Evolutionary conservation across 2,888 invertebrate genomes (phyloP), one percentile per base, ranked within the genome.

Genomic region (Lamproptera curius): DNA sequence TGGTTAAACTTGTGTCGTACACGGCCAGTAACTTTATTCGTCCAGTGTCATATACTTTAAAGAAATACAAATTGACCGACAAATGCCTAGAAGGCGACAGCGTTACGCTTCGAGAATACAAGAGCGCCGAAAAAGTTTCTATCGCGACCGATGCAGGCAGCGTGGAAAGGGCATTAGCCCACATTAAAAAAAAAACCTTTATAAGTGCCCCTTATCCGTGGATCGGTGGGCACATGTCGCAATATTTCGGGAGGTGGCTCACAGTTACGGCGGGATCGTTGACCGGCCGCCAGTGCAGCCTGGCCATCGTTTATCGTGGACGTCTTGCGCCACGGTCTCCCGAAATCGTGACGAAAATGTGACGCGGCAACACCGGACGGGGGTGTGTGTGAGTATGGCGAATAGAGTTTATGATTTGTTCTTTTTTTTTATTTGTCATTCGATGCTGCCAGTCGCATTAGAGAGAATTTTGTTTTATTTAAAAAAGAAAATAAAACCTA

Each of bases 241-340:
- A 82, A 85, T 81, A 83, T 82, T 84, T 85, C 77, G 85, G 84
- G 80, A 81, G 74, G 71, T 77, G 81, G 82, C 84, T 82, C 83
- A 75, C 63, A 63, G 62, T 43, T n/a, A n/a, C n/a, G 54, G 57
- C 59, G 70, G 68, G 81, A 64, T 74, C 81, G 75, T 69, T 74
- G 84, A 79, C 66, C 66, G 61, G 58, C 81, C 54, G 62, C 59
- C 82, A 82, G 83, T 83, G 50, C 62, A 55, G 62, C 58, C 62
- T 62, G 62, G 67, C 56, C 61, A 58, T 61, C 67, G 70, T 58
- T 59, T 65, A 68, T 61, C 56, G 73, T 62, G 70, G 78, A 77
- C 81, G 83, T 75, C 72, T 57, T 49, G 40, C 55, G 46, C 16
- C 48, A 55, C 57, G 57, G 39, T 47, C 51, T 54, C 56, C 62